Evolutionary conservation across 1,140 invertebrate species (phyloP).

Genomic region (Scaptomyza pallida): DNA sequence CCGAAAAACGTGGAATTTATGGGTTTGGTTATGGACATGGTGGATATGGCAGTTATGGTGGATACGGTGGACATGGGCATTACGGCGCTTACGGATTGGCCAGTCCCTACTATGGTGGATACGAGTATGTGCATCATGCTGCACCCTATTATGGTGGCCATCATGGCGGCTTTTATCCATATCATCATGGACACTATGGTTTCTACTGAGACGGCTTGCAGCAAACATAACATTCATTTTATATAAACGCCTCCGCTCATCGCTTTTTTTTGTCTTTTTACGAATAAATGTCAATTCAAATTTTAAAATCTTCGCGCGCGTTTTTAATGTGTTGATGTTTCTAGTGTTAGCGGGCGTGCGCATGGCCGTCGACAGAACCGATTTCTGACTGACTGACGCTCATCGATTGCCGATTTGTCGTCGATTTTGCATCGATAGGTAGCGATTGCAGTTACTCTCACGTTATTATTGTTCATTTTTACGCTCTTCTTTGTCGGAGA

Average conservation of each 20-base stretch:
- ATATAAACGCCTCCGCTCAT: slow-evolving; percentile 27
- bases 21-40: slow-evolving; percentile 74
- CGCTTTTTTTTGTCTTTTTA: slow-evolving; percentile 25
- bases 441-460: slow-evolving; percentile 13
- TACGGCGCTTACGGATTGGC: slow-evolving; percentile 47
- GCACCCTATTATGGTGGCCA: slow-evolving; percentile 69
- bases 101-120: slow-evolving; percentile 68
- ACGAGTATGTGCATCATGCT: slow-evolving; percentile 58
- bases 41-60: slow-evolving; percentile 46
- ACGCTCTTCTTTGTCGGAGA: slow-evolving; percentile 52
- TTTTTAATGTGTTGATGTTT: slow-evolving; percentile 5
- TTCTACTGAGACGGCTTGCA: slow-evolving; percentile 50
- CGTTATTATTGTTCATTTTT: slow-evolving; percentile 49
- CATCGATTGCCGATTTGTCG: background rate
- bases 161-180: slow-evolving; percentile 66
- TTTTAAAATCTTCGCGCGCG: slow-evolving; percentile 17
- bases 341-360: background rate
- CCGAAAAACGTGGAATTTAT: slow-evolving; percentile 74
- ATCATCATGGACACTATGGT: slow-evolving; percentile 72
- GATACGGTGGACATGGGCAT: slow-evolving; percentile 46
- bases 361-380: background rate
- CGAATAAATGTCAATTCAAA: slow-evolving; percentile 32
- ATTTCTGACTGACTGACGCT: background rate
- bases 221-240: slow-evolving; percentile 4
- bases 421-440: slow-evolving; percentile 15